Base-by-base conservation (phyloP, 2,797 vertebrate species). In the Xenentodon cancila region DNA sequence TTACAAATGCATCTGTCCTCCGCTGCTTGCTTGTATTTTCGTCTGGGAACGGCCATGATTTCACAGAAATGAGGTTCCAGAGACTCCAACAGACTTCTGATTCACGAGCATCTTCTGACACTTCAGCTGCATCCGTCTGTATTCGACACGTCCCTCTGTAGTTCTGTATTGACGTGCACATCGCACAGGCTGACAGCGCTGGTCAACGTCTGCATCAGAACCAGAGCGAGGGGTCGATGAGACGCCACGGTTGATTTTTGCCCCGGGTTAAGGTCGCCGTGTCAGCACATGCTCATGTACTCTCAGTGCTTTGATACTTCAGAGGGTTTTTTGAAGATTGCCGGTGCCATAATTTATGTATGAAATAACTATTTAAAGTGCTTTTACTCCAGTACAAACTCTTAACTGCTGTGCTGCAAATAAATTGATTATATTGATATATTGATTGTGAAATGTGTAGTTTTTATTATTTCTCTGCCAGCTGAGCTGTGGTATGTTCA, bases 151-250 rank as follows among this genome's bases (percentile, higher is more conserved):
- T 30, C 4, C 25, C 32, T 63, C 40, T 52, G 54, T 43, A 42
- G 27, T 9, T 42, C 25, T 9, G 16, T 64, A 43, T 34, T 49
- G 65, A 73, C 18, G 2, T 2, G 9, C 19, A 34, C 15, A 20
- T 1, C 4, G 8, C 5, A 15, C 5, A 5, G 32, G 17, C 37
- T 19, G 71, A 34, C 37, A 3, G 59, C n/a, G 43, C 42, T n/a
- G 63, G 73, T 82, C 75, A 15, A 71, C 73, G 55, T 44, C 55
- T 20, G 50, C 32, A 19, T 64, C 63, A 52, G 49, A 65, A 13
- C 22, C 20, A 30, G 21, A 61, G 19, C 0, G 45, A 7, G 0
- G 5, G 12, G 58, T 75, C 59, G 45, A 40, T 71, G 3, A 2
- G n/a, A 43, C 45, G 13, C 48, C 16, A 37, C 0, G 11, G 34